These are phyloP conservation scores for Brachylomia viminalis DNA, from an alignment of 2,888 invertebrate species.

Conservation along the genomic window DNA sequence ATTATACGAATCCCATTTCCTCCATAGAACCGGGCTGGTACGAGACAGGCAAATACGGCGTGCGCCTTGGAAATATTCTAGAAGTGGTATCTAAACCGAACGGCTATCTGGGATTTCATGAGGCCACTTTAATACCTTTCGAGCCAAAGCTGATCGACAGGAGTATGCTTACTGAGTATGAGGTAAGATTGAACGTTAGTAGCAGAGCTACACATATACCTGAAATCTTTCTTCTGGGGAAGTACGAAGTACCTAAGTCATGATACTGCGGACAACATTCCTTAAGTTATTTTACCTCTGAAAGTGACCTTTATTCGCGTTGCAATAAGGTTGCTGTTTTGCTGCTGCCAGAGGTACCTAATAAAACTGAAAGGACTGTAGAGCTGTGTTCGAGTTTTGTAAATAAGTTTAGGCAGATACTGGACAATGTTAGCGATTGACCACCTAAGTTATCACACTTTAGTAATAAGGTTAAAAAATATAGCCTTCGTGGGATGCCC, in stretches of 20 bases:
- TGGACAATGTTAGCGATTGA: neutral
- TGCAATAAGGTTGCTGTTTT: neutral
- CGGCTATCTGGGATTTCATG: conserved; percentile 93
- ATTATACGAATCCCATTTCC: neutral
- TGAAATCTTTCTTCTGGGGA: neutral
- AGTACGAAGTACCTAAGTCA: neutral
- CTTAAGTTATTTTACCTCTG: neutral
- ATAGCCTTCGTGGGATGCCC: no score
- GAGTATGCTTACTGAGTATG: conserved; percentile 93
- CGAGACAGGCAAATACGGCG: conserved; percentile 95
- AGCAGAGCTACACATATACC: neutral
- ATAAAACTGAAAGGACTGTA: neutral
- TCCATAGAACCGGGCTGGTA: conserved; percentile 97
- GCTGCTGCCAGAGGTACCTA: neutral
- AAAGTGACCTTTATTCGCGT: neutral
- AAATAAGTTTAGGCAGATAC: neutral
- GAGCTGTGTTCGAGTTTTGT: neutral
- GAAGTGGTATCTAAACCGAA: conserved; percentile 91
- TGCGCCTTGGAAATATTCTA: conserved; percentile 96
- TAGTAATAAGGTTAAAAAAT: neutral
- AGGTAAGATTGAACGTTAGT: conserved; percentile 89
- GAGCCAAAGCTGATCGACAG: conserved; percentile 96
- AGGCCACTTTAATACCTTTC: conserved; percentile 96
- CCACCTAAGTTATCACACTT: neutral
- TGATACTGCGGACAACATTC: neutral